Conservation (phyloP, 2,888 invertebrate species). For the Lasioglossum calceatum region DNA sequence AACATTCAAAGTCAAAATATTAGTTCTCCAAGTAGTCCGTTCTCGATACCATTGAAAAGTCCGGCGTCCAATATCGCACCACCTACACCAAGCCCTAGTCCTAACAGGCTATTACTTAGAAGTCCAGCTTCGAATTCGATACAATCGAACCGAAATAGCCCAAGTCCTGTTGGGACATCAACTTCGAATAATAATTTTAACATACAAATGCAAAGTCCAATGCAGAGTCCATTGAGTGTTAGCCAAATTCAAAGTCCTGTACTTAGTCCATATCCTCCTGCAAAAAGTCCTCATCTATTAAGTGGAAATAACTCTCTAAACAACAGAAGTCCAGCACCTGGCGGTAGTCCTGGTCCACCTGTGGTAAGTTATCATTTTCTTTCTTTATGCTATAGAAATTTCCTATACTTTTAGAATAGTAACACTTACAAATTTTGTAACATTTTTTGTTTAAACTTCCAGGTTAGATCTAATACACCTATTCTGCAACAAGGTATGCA, state of each 20-base stretch:
- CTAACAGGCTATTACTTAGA: constrained; percentile 80
- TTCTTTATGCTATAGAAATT: background rate
- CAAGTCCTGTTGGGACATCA: constrained; percentile 81
- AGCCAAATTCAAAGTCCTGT: constrained; percentile 83
- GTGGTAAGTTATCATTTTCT: constrained; percentile 74
- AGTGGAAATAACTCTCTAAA: constrained; percentile 77
- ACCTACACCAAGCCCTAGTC: constrained; percentile 83
- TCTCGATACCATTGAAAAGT: constrained; percentile 83
- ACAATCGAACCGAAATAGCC: constrained; percentile 82
- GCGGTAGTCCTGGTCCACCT: constrained; percentile 83
- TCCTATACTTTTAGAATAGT: background rate
- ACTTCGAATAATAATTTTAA: constrained; percentile 79
- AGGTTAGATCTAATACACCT: constrained; percentile 83
- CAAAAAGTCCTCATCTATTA: constrained; percentile 82
- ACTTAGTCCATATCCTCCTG: constrained; percentile 83
- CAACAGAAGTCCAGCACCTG: constrained; percentile 82
- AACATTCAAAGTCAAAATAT: constrained; percentile 81
- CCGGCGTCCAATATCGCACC: constrained; percentile 83
- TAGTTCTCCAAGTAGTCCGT: constrained; percentile 82
- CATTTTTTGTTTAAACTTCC: constrained; percentile 38
- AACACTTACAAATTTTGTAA: constrained; percentile 9
- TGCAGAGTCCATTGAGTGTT: constrained; percentile 83
- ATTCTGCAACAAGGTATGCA: constrained; percentile 83
- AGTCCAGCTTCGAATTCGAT: constrained; percentile 83
- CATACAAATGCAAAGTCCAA: constrained; percentile 83